Conservation (phyloP, 1,140 invertebrate genomes). For the Samia ricini region DNA sequence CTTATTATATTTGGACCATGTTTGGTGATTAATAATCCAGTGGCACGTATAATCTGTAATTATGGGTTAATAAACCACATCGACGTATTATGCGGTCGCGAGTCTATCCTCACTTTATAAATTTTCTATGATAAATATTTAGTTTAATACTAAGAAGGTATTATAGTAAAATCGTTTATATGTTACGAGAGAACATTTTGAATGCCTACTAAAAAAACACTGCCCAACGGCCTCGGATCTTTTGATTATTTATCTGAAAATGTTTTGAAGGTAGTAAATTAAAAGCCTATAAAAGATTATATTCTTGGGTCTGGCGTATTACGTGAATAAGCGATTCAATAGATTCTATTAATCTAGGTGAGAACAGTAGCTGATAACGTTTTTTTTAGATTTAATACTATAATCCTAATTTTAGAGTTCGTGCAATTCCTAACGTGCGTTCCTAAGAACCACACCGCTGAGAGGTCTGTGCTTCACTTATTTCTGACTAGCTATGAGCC, state of each 20-base stretch:
- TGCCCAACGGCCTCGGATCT: not conserved
- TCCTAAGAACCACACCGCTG: too few species aligned
- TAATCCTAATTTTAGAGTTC: too few species aligned
- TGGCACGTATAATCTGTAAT: not conserved
- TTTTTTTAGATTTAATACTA: too few species aligned
- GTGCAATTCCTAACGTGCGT: too few species aligned
- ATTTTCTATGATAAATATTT: not conserved
- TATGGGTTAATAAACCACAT: not conserved
- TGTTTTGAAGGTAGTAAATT: not conserved
- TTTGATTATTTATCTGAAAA: not conserved
- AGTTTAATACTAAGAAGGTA: not conserved
- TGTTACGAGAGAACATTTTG: not conserved
- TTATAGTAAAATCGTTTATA: not conserved
- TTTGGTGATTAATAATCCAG: not conserved
- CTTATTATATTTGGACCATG: conserved; percentile 15
- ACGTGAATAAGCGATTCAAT: not conserved
- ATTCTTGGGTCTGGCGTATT: not conserved
- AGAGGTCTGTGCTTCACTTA: too few species aligned
- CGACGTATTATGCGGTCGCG: not conserved
- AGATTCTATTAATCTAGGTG: too few species aligned
- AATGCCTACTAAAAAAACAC: not conserved
- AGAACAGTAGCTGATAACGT: too few species aligned
- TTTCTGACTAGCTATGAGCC: too few species aligned
- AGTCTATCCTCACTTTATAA: not conserved
- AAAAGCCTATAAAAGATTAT: not conserved